These are phyloP conservation scores for Rhyacichthys aspro DNA, from an alignment of 2,797 vertebrate genomes.

Conservation along the genomic window DNA sequence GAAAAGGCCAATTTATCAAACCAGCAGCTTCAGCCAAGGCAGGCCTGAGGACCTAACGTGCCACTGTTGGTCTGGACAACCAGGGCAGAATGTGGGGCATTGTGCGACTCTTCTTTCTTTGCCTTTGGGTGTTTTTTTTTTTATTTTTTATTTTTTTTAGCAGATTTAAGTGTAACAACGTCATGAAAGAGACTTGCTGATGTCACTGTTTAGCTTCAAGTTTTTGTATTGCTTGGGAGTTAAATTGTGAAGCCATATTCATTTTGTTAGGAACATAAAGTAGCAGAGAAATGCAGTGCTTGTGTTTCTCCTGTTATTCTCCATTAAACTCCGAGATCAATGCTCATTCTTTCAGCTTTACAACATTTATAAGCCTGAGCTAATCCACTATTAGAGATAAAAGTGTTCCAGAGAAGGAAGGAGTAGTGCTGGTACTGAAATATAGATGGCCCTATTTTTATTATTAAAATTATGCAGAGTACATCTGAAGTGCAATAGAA, in stretches of 20 bases:
- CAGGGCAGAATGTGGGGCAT: constrained; percentile 50
- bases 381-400: constrained; percentile 49
- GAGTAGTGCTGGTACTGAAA: constrained; percentile 6
- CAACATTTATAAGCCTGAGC: constrained; percentile 49
- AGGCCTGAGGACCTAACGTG: constrained; percentile 66
- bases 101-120: constrained; percentile 28
- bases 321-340: constrained; percentile 57
- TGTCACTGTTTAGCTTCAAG: background rate
- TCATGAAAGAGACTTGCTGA: constrained; percentile 10
- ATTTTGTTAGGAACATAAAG: constrained; percentile 1
- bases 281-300: constrained; percentile 11
- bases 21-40: constrained; percentile 60
- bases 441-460: too few species aligned
- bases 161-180: constrained; percentile 30
- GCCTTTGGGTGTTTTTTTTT: constrained; percentile 29
- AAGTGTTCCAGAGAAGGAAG: constrained; percentile 17
- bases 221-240: constrained; percentile 7
- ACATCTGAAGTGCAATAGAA: background rate
- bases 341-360: constrained; percentile 48
- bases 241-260: constrained; percentile 11
- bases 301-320: constrained; percentile 34
- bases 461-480: background rate
- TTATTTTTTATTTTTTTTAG: too few species aligned
- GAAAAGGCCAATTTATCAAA: constrained; percentile 80
- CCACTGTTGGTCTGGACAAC: constrained; percentile 65